Evolutionary conservation across 2,888 invertebrate genomes (phyloP).

Genomic region (Hirtodrosophila alboralis): DNA sequence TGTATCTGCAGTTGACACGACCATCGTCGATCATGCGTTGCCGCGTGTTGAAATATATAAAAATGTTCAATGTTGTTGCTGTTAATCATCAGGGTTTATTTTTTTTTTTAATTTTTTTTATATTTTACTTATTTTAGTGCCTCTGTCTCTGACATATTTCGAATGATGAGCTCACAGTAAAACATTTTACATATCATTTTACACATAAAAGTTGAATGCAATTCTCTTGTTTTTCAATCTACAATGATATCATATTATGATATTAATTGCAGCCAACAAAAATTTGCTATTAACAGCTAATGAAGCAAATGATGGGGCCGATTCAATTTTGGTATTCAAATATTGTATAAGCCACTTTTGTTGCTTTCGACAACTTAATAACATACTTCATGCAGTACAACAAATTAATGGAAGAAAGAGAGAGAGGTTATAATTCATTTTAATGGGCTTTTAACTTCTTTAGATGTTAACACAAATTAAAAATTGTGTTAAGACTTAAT

Average conservation of each 20-base stretch:
- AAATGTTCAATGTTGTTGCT: slow-evolving; percentile 19
- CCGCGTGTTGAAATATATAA: slow-evolving; percentile 46
- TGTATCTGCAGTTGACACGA: slow-evolving; percentile 45
- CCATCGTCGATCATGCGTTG: slow-evolving; percentile 47
- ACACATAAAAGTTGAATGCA: slow-evolving; percentile 32
- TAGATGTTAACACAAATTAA: no score
- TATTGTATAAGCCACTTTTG: slow-evolving; percentile 7
- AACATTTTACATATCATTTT: slow-evolving; percentile 29
- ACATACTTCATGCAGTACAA: slow-evolving; percentile 8
- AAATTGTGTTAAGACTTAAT: no score
- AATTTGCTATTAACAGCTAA: slow-evolving; percentile 41
- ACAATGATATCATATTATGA: slow-evolving; percentile 52
- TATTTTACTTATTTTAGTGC: slow-evolving; percentile 31
- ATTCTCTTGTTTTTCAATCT: slow-evolving; percentile 16
- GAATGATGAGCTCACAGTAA: slow-evolving; percentile 55
- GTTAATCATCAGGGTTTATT: slow-evolving; percentile 15
- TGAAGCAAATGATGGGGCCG: slow-evolving; percentile 30
- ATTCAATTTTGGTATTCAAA: slow-evolving; percentile 17
- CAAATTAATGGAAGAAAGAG: slow-evolving; percentile 10
- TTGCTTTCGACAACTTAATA: slow-evolving; percentile 36
- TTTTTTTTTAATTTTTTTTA: background rate
- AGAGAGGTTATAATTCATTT: background rate
- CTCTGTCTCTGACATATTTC: slow-evolving; percentile 39
- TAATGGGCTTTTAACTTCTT: no score
- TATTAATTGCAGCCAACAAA: slow-evolving; percentile 15